phyloP scores from a whole-genome alignment of 2,888 invertebrate genomes.

The Tetragonisca angustula region DNA sequence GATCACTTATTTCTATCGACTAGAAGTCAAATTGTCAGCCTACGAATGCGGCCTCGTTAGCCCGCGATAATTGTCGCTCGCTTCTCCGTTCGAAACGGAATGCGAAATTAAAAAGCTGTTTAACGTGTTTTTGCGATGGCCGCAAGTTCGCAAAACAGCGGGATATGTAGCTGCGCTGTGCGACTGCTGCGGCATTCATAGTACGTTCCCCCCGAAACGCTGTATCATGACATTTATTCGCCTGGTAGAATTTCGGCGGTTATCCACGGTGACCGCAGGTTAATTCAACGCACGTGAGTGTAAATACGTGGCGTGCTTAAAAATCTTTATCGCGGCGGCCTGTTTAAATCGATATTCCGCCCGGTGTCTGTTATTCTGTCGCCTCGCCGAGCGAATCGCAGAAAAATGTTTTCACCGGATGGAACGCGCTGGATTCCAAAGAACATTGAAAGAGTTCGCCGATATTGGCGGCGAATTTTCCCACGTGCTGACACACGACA shows the following conservation, averaged over 20 bases:
- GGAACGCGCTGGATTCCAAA: not conserved
- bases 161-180: not conserved
- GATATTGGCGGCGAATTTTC: not conserved
- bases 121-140: constrained; percentile 4
- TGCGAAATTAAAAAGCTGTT: not conserved
- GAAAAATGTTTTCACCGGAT: not conserved
- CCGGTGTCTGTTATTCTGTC: not conserved
- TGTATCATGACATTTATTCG: constrained; percentile 59
- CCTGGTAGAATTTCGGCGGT: constrained; percentile 54
- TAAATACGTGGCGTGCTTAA: constrained; percentile 40
- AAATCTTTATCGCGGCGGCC: constrained; percentile 30
- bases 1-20: no score
- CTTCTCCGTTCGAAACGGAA: not conserved
- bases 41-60: no score
- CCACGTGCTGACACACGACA: not conserved
- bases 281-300: constrained; percentile 51
- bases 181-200: constrained; percentile 33
- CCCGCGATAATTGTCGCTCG: no score
- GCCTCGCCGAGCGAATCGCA: not conserved
- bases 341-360: constrained; percentile 8
- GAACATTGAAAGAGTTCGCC: not conserved
- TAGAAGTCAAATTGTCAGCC: no score
- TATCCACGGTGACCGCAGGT: constrained; percentile 50
- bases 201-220: constrained; percentile 25
- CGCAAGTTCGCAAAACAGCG: constrained; percentile 23